Evolutionary conservation across 2,797 vertebrate species (phyloP).

Genomic region (Myiotriccus ornatus): DNA sequence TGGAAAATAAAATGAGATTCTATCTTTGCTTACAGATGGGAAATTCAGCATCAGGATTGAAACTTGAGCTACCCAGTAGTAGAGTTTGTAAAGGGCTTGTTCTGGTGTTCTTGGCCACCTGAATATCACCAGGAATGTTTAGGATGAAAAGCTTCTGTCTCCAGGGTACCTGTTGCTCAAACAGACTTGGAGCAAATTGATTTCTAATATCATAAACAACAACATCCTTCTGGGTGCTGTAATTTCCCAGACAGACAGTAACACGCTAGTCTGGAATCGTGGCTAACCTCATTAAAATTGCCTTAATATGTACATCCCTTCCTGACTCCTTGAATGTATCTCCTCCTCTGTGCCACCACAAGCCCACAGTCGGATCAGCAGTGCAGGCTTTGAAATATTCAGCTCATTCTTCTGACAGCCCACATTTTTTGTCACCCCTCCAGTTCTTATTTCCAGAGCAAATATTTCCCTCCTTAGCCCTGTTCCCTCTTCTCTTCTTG

Average conservation of each 20-base stretch:
- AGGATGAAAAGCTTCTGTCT: neutral
- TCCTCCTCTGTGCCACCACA: neutral
- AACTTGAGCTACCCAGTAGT: neutral
- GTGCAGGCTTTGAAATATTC: neutral
- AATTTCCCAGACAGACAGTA: neutral
- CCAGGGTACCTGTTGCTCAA: neutral
- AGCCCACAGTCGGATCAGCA: neutral
- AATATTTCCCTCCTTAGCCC: neutral
- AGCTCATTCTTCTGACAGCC: neutral
- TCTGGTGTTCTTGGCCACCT: neutral
- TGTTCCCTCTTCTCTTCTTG: neutral
- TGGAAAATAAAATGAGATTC: neutral
- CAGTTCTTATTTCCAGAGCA: neutral
- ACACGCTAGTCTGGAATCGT: neutral
- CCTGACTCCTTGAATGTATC: constrained; percentile 28
- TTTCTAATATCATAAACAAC: neutral
- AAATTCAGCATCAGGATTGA: neutral
- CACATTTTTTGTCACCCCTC: neutral
- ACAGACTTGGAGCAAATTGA: neutral
- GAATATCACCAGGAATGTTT: neutral
- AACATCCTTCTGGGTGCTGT: neutral
- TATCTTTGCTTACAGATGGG: neutral
- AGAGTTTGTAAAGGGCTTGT: neutral
- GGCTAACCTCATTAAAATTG: neutral
- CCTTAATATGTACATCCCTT: constrained; percentile 3